A percentile compares a stretch with the other conserved stretches of the same genome.
These are phyloP conservation scores for Osmerus eperlanus DNA, from an alignment of 2,113 vertebrate species.

Conservation along the genomic window DNA sequence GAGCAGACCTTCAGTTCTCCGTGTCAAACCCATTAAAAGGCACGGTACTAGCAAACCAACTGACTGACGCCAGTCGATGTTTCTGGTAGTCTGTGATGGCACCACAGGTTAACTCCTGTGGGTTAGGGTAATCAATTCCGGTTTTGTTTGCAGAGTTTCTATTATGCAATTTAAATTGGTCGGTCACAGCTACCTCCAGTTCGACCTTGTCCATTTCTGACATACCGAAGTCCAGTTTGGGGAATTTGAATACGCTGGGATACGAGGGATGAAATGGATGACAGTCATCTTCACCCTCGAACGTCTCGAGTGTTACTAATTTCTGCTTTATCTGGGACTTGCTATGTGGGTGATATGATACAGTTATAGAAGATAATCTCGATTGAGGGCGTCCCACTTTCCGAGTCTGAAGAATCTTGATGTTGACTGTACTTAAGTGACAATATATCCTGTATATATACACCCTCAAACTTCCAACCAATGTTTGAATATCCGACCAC, in stretches of 20 bases:
- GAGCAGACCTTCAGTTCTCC: background rate
- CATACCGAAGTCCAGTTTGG: background rate
- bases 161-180: background rate
- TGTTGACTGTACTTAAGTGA: background rate
- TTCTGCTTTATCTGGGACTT: background rate
- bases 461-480: background rate
- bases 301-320: background rate
- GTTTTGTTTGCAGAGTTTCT: background rate
- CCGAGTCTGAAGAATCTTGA: background rate
- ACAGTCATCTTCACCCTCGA: background rate
- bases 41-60: background rate
- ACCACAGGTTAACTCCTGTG: background rate
- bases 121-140: background rate
- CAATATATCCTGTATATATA: background rate
- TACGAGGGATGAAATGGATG: background rate
- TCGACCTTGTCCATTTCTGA: background rate
- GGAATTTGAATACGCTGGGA: background rate
- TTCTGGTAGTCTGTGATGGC: background rate
- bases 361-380: background rate
- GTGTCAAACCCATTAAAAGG: background rate
- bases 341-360: background rate
- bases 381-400: background rate
- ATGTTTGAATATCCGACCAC: too few relatives aligned
- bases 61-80: background rate
- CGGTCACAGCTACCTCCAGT: background rate